Conservation (phyloP, 1,140 invertebrate species). For the Aphelenchoides avenae region DNA sequence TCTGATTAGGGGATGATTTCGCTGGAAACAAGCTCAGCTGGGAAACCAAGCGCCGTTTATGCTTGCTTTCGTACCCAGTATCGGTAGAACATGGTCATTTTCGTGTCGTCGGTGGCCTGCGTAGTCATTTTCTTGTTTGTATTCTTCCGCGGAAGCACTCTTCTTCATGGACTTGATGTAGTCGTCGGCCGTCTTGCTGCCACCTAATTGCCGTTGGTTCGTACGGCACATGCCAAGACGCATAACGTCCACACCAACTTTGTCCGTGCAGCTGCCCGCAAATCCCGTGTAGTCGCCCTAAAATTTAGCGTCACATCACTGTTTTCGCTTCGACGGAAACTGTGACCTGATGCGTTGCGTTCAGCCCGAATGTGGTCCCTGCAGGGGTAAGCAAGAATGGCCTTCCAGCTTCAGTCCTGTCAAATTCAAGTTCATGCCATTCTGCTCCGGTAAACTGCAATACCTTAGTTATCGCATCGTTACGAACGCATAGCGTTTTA, state of each 20-base stretch:
- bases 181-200: slow-evolving; percentile 59
- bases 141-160: slow-evolving; percentile 50
- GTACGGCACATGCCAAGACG: slow-evolving; percentile 52
- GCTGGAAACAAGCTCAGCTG: neutral
- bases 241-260: slow-evolving; percentile 58
- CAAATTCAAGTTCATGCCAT: slow-evolving; percentile 50
- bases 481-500: no score
- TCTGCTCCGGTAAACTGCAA: slow-evolving; percentile 45
- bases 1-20: no score
- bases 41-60: no score
- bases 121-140: slow-evolving; percentile 49
- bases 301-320: no score
- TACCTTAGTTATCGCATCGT: neutral
- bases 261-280: slow-evolving; percentile 47
- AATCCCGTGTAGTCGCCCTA: slow-evolving; percentile 59
- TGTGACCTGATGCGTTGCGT: slow-evolving; percentile 57
- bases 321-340: no score
- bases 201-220: slow-evolving; percentile 39
- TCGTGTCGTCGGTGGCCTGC: slow-evolving; percentile 58
- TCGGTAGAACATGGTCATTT: slow-evolving; percentile 59
- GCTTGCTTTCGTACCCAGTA: slow-evolving; percentile 57
- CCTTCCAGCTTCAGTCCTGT: slow-evolving; percentile 53
- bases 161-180: slow-evolving; percentile 59
- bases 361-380: slow-evolving; percentile 45
- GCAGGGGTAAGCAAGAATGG: slow-evolving; percentile 46